Conservation (phyloP, 2,113 vertebrate species). For the Meles meles region DNA sequence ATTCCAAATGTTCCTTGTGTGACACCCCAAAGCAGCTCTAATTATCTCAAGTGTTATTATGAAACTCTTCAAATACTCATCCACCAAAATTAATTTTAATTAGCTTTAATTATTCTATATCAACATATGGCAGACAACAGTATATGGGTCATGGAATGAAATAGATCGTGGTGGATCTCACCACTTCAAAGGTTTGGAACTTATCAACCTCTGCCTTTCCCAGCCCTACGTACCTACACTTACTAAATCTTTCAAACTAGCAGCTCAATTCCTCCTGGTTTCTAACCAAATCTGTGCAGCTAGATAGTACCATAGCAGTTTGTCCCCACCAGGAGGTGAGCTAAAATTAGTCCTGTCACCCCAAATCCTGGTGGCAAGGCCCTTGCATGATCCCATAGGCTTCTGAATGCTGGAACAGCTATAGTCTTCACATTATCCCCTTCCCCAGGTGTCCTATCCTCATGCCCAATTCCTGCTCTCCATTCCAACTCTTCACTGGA, state of each 20-base stretch:
- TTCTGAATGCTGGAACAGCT: neutral
- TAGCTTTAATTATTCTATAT: slow-evolving; percentile 60
- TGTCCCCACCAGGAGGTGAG: neutral
- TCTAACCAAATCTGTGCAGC: neutral
- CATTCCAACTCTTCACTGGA: neutral
- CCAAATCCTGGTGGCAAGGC: neutral
- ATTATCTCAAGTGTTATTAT: slow-evolving; percentile 64
- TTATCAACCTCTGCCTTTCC: neutral
- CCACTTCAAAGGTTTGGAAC: neutral
- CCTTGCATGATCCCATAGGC: neutral
- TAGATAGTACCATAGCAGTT: neutral
- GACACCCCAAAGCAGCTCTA: slow-evolving; percentile 49
- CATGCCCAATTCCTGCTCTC: neutral
- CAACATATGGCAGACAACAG: neutral
- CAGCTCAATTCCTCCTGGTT: neutral
- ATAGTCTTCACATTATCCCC: neutral
- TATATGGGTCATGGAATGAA: slow-evolving; percentile 38
- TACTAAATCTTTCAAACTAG: neutral
- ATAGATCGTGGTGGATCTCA: neutral
- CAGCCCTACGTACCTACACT: neutral
- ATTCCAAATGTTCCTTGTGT: slow-evolving; percentile 57
- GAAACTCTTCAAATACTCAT: slow-evolving; percentile 50
- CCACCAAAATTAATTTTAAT: slow-evolving; percentile 68
- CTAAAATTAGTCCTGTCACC: neutral
- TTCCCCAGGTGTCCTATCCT: neutral